Percentiles rank a stretch among this genome's conserved stretches.
Conservation (phyloP, 1,140 invertebrate genomes). For the Daktulosphaira vitifoliae region DNA sequence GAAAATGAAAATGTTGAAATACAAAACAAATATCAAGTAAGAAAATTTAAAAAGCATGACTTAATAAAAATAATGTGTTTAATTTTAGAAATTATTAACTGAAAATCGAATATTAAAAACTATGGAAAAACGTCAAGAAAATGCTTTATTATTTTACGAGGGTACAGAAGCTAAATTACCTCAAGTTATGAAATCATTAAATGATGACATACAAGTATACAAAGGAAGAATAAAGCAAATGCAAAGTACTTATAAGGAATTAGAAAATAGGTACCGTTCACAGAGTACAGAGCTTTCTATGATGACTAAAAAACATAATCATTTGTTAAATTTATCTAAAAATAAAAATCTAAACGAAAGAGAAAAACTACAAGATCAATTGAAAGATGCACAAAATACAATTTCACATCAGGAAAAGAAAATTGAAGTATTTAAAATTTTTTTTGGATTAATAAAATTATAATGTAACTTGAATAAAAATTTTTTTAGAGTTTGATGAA, state of each 20-base stretch:
- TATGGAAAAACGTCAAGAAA: conserved; percentile 65
- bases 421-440: conserved; percentile 52
- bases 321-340: conserved; percentile 57
- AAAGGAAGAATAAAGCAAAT: conserved; percentile 54
- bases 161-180: conserved; percentile 38
- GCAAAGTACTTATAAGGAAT: conserved; percentile 31
- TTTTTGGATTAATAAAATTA: too few relatives aligned
- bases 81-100: conserved; percentile 56
- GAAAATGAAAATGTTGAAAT: conserved; percentile 2
- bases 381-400: conserved; percentile 54
- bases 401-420: conserved; percentile 58
- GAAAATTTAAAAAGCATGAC: neutral
- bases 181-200: conserved; percentile 52
- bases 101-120: conserved; percentile 64
- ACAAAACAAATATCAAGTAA: neutral
- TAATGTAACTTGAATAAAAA: too few relatives aligned
- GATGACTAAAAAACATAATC: conserved; percentile 53
- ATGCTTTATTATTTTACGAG: conserved; percentile 54
- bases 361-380: conserved; percentile 57
- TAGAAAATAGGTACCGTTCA: conserved; percentile 35
- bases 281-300: conserved; percentile 42
- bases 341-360: conserved; percentile 62
- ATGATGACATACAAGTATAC: conserved; percentile 63
- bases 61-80: too few relatives aligned
- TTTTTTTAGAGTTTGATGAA: conserved; percentile 39